Conservation (phyloP, 2,797 vertebrate species). For the Hydrolagus colliei region DNA sequence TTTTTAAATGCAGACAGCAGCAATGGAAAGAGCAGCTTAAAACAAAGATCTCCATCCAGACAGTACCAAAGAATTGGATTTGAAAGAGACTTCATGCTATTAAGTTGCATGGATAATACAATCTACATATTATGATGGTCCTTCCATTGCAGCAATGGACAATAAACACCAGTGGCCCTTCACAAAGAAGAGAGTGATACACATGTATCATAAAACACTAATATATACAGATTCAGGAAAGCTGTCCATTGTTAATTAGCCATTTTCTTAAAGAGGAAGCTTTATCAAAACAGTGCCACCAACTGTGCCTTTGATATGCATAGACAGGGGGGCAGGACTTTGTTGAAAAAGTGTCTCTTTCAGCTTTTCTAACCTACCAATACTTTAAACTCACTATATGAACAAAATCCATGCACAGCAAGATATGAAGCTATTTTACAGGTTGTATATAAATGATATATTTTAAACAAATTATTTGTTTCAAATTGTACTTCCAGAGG, state of each 20-base stretch:
- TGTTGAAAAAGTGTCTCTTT: slow-evolving; percentile 51
- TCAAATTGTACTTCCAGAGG: too few relatives aligned
- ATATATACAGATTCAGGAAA: slow-evolving; percentile 53
- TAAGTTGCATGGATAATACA: slow-evolving; percentile 54
- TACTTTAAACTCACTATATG: slow-evolving; percentile 43
- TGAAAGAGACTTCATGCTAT: slow-evolving; percentile 37
- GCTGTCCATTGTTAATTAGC: slow-evolving; percentile 75
- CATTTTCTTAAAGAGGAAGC: slow-evolving; percentile 72
- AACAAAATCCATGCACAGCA: slow-evolving; percentile 9
- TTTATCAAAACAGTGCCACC: slow-evolving; percentile 81
- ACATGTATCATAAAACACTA: slow-evolving; percentile 61
- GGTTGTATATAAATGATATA: neutral
- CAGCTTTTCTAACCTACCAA: slow-evolving; percentile 46
- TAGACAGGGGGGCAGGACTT: slow-evolving; percentile 52
- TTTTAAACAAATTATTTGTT: neutral
- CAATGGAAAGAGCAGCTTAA: neutral
- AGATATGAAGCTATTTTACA: neutral
- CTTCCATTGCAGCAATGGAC: slow-evolving; percentile 47
- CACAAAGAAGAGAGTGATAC: slow-evolving; percentile 44
- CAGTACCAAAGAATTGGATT: slow-evolving; percentile 38
- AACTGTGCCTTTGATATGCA: slow-evolving; percentile 86
- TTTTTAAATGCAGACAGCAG: neutral
- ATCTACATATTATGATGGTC: slow-evolving; percentile 55
- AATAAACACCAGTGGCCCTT: slow-evolving; percentile 58
- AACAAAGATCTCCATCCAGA: slow-evolving; percentile 25